A percentile compares a stretch with the other conserved stretches of the same genome.
These are phyloP conservation scores for Hippocampus mohnikei DNA, from an alignment of 2,113 vertebrate genomes.

Conservation along the genomic window DNA sequence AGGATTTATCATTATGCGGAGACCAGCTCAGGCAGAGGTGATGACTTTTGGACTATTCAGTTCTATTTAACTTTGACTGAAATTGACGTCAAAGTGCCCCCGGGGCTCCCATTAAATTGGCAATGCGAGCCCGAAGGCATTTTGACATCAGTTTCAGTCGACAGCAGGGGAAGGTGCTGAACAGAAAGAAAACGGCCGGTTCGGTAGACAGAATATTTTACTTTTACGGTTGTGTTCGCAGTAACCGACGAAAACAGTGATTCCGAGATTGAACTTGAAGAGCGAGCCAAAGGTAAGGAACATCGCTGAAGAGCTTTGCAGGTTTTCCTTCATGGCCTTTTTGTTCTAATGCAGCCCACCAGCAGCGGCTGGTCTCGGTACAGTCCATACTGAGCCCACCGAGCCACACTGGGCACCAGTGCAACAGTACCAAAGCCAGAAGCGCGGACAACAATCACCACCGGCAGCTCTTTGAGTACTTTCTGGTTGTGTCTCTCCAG, in stretches of 20 bases:
- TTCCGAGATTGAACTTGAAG: conserved; percentile 87
- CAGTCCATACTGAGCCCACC: conserved; percentile 81
- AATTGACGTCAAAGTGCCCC: no score
- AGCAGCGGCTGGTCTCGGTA: conserved; percentile 80
- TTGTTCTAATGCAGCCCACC: conserved; percentile 71
- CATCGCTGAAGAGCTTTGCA: not conserved
- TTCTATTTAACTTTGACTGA: no score
- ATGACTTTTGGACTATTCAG: conserved; percentile 3
- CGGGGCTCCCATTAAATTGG: no score
- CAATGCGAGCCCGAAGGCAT: no score
- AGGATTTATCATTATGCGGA: conserved; percentile 83
- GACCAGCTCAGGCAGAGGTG: conserved; percentile 86
- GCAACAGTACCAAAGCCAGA: conserved; percentile 28
- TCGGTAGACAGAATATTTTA: no score
- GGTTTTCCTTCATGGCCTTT: not conserved
- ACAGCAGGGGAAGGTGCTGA: no score
- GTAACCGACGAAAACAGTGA: conserved; percentile 90
- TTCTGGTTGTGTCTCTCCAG: conserved; percentile 85
- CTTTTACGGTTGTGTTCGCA: conserved; percentile 31
- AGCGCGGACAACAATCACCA: conserved; percentile 75
- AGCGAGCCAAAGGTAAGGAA: conserved; percentile 80
- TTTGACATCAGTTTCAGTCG: no score
- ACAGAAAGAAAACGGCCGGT: no score
- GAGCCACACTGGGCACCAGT: conserved; percentile 44
- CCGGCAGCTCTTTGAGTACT: conserved; percentile 86